phyloP scores from a whole-genome alignment of 2,113 vertebrate genomes.

The Gnathonemus echidnorhynchus region DNA sequence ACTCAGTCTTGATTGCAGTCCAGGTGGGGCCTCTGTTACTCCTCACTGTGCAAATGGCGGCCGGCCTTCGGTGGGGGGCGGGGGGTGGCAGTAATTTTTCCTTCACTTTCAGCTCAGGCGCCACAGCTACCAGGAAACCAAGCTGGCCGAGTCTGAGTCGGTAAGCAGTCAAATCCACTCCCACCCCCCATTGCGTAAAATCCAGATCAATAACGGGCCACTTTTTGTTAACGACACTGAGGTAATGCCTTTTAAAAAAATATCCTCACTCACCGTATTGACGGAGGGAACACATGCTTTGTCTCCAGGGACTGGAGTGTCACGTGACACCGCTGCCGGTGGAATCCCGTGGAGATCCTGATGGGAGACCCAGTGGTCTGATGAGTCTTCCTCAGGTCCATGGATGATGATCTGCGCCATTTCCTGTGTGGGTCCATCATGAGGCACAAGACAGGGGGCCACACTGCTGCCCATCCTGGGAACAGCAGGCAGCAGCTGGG shows the following conservation, averaged over 20 bases:
- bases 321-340: neutral
- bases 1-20: neutral
- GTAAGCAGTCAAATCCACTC: neutral
- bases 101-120: neutral
- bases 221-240: conserved; percentile 13
- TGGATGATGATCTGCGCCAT: neutral
- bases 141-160: neutral
- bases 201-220: neutral
- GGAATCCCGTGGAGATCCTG: neutral
- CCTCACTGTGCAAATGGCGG: neutral
- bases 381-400: neutral
- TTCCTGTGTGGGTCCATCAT: neutral
- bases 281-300: neutral
- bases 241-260: neutral
- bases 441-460: neutral
- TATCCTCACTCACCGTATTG: neutral
- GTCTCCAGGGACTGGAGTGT: neutral
- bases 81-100: neutral
- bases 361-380: neutral
- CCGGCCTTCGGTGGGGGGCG: neutral
- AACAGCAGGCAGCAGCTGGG: neutral
- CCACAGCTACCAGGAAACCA: neutral
- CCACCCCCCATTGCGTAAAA: neutral
- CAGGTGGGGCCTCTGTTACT: neutral
- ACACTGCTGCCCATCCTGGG: neutral